Percentiles rank a stretch among this genome's conserved stretches.
Evolutionary conservation across 1,140 invertebrate genomes (phyloP).

Genomic region (Zaprionus lachaisei): DNA sequence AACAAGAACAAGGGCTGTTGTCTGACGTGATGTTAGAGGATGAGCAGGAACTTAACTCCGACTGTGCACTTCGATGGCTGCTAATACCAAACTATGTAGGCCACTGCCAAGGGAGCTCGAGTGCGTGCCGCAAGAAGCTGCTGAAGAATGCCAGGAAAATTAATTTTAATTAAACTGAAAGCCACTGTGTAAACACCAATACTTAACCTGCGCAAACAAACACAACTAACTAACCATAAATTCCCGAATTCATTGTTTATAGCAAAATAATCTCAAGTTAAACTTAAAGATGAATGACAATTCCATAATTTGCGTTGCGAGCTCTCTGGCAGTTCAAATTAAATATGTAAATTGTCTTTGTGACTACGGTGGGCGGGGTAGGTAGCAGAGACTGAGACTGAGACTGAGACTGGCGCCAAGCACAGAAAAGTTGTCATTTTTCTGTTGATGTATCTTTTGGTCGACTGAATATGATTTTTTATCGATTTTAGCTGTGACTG

Average conservation of each 20-base stretch:
- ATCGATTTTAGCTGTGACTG: slow-evolving; percentile 41
- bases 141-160: slow-evolving; percentile 13
- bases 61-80: slow-evolving; percentile 32
- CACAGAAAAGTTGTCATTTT: slow-evolving; percentile 40
- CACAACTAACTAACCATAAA: neutral
- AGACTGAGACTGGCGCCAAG: slow-evolving; percentile 32
- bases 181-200: slow-evolving; percentile 4
- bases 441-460: slow-evolving; percentile 43
- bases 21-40: neutral
- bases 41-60: slow-evolving; percentile 7
- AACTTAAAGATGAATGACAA: slow-evolving; percentile 12
- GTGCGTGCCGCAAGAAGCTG: slow-evolving; percentile 1
- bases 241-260: slow-evolving; percentile 1
- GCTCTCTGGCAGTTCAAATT: slow-evolving; percentile 42
- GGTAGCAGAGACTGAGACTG: neutral
- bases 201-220: neutral
- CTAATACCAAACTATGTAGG: neutral
- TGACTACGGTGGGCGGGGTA: neutral
- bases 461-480: slow-evolving; percentile 47
- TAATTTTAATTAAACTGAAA: slow-evolving; percentile 27
- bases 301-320: slow-evolving; percentile 24
- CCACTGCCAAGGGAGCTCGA: slow-evolving; percentile 9
- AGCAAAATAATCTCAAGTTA: slow-evolving; percentile 7
- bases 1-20: neutral
- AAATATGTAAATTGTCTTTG: slow-evolving; percentile 52